Percentiles rank a stretch among this genome's conserved stretches.
Evolutionary conservation across 1,140 invertebrate genomes (phyloP).

Genomic region (Pseudoatta argentina): DNA sequence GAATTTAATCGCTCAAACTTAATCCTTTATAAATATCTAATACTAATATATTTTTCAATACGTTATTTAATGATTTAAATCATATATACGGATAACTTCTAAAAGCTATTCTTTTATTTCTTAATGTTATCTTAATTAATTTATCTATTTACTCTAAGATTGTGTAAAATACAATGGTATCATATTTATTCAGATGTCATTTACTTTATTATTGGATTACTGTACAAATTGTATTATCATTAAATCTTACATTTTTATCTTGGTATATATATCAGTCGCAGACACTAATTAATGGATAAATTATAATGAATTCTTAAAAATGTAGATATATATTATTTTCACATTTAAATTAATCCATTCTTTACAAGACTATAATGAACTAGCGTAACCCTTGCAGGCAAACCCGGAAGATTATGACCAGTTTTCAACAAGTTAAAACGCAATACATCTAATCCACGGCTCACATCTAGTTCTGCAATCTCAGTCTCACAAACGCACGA

Average conservation of each 20-base stretch:
- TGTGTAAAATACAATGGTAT: background rate
- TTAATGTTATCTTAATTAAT: background rate
- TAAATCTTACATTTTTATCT: background rate
- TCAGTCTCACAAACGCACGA: background rate
- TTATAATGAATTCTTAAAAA: background rate
- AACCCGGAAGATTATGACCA: conserved; percentile 40
- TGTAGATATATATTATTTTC: background rate
- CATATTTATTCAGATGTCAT: background rate
- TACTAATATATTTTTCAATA: background rate
- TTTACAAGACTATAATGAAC: conserved; percentile 34
- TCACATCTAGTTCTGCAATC: background rate
- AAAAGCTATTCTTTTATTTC: background rate
- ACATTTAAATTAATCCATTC: background rate
- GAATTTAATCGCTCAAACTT: background rate
- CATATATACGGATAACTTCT: background rate
- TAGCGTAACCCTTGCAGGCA: conserved; percentile 44
- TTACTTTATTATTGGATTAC: background rate
- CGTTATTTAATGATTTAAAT: background rate
- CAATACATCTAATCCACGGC: background rate
- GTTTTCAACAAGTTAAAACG: conserved; percentile 24
- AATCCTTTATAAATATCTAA: background rate
- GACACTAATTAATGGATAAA: background rate
- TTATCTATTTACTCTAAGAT: background rate
- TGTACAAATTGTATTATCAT: background rate
- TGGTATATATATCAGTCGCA: background rate